Evolutionary conservation across 2,797 vertebrate genomes (phyloP).

Genomic region (Erpetoichthys calabaricus): DNA sequence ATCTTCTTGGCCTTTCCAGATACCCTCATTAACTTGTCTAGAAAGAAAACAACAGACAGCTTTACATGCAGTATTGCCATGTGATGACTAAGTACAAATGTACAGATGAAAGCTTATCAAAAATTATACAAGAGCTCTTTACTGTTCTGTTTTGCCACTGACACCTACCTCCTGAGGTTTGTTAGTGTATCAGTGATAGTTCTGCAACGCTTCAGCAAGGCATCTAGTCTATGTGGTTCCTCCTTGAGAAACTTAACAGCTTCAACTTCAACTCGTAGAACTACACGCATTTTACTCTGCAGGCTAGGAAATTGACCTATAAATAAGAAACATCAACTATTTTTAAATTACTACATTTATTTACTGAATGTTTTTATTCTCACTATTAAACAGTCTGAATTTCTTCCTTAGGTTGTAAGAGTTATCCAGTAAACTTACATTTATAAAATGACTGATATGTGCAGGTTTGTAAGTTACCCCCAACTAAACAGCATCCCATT

Average conservation of each 20-base stretch:
- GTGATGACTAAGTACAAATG: no score
- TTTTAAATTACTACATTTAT: no score
- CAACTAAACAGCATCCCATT: no score
- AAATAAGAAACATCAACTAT: background rate
- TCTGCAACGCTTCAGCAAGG: slow-evolving; percentile 87
- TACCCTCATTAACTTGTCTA: slow-evolving; percentile 79
- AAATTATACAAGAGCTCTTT: no score
- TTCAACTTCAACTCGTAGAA: slow-evolving; percentile 90
- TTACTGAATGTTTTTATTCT: no score
- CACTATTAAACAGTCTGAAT: no score
- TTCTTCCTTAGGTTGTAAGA: no score
- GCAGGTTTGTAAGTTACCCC: no score
- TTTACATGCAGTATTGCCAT: no score
- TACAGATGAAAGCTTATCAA: no score
- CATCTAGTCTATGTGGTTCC: slow-evolving; percentile 84
- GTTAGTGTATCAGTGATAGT: slow-evolving; percentile 75
- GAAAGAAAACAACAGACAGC: slow-evolving; percentile 5
- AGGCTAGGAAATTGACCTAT: slow-evolving; percentile 90
- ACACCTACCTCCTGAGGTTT: slow-evolving; percentile 63
- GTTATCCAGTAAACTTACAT: background rate
- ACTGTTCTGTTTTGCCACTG: no score
- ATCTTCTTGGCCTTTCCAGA: slow-evolving; percentile 68
- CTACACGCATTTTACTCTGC: slow-evolving; percentile 97
- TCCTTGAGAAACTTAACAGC: slow-evolving; percentile 96
- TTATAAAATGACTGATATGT: no score